Conservation (phyloP, 2,113 vertebrate species). For the Anguilla japonica region DNA sequence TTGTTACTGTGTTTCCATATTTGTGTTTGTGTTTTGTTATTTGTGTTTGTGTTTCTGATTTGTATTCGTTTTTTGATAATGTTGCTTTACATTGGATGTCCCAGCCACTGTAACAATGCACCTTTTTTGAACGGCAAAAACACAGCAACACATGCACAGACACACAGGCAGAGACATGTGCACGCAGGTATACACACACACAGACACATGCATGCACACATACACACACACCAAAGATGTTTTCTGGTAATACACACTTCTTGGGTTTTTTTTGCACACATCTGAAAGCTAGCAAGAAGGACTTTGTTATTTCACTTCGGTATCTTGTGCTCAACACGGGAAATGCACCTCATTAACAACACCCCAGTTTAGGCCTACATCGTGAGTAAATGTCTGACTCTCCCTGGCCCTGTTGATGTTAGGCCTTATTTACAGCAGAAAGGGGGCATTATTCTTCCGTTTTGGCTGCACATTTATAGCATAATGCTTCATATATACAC, state of each 20-base stretch:
- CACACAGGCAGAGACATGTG: neutral
- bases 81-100: no score
- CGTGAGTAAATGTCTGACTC: neutral
- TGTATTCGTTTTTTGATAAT: neutral
- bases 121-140: no score
- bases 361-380: neutral
- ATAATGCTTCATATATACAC: no score
- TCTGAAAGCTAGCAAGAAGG: neutral
- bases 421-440: no score
- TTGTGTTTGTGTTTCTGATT: no score
- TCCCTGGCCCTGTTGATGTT: no score
- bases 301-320: neutral
- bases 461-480: no score
- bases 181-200: neutral
- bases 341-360: constrained; percentile 10
- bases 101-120: no score
- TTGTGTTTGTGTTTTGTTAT: no score
- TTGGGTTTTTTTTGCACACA: neutral
- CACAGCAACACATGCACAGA: neutral
- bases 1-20: no score
- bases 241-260: neutral
- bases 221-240: neutral
- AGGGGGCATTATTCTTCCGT: no score
- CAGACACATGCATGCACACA: neutral
- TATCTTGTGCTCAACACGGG: neutral